Evolutionary conservation across 2,113 vertebrate genomes (phyloP).

Genomic region (Lontra canadensis): DNA sequence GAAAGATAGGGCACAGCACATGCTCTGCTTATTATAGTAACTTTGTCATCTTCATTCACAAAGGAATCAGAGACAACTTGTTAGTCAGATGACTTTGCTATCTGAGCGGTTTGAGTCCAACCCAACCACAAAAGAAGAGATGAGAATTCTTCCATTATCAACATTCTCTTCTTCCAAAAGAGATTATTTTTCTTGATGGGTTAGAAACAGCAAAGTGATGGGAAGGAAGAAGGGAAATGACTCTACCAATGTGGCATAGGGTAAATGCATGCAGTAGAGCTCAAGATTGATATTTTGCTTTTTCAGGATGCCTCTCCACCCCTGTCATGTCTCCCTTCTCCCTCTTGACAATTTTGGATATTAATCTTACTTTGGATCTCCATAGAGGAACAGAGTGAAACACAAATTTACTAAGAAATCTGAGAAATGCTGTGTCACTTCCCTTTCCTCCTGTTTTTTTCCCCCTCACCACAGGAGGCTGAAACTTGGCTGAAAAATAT

Average conservation of each 20-base stretch:
- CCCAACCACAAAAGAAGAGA: background rate
- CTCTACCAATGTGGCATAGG: background rate
- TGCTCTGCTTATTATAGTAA: background rate
- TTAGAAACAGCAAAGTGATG: background rate
- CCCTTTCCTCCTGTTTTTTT: background rate
- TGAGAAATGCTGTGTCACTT: background rate
- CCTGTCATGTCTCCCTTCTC: background rate
- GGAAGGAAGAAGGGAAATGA: background rate
- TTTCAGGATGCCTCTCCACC: background rate
- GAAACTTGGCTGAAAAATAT: background rate
- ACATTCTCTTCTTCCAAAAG: background rate
- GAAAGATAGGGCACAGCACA: background rate
- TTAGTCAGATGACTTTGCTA: background rate
- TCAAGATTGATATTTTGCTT: background rate
- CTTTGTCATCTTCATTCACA: background rate
- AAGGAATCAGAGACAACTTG: background rate
- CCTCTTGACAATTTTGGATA: background rate
- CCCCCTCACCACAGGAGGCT: background rate
- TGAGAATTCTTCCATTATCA: background rate
- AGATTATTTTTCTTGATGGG: background rate
- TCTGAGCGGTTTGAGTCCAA: background rate
- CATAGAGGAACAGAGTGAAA: background rate
- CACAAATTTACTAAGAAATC: background rate
- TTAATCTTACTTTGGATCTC: background rate
- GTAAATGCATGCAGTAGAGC: rapidly evolving